phyloP scores from a whole-genome alignment of 2,888 invertebrate species.

The Pedicia rivosa region DNA sequence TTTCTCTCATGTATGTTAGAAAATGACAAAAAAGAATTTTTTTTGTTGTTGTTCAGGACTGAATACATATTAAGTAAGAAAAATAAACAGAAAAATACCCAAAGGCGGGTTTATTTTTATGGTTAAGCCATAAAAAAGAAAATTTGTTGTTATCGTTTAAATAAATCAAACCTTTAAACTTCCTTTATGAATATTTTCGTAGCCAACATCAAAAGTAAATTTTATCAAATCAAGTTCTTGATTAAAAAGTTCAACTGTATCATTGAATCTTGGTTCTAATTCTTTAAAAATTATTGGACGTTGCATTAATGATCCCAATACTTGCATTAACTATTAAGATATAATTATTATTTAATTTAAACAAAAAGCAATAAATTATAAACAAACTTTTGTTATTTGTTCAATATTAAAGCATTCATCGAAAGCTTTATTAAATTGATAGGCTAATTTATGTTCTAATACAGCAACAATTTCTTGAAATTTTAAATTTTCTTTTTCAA shows the following conservation, averaged over 20 bases:
- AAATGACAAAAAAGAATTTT: too few species aligned
- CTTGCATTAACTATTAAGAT: slow-evolving; percentile 1
- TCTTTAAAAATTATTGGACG: background rate
- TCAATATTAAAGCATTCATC: slow-evolving; percentile 60
- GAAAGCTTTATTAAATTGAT: slow-evolving; percentile 64
- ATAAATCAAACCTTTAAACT: background rate
- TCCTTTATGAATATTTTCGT: background rate
- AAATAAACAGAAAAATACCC: too few species aligned
- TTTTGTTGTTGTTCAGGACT: too few species aligned
- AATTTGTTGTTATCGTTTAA: too few species aligned
- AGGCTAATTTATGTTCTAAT: slow-evolving; percentile 61
- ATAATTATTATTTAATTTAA: background rate
- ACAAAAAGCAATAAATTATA: slow-evolving; percentile 15
- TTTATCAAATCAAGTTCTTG: background rate
- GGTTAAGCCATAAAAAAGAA: too few species aligned
- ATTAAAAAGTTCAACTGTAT: background rate
- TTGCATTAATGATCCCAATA: background rate
- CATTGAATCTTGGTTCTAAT: background rate
- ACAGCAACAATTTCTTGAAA: slow-evolving; percentile 49
- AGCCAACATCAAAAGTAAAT: slow-evolving; percentile 1
- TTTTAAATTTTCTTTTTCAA: slow-evolving; percentile 43
- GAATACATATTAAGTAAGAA: too few species aligned
- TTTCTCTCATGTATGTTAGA: too few species aligned
- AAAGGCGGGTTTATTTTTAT: too few species aligned
- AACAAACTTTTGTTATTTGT: slow-evolving; percentile 39